Evolutionary conservation across 2,113 vertebrate genomes (phyloP).

Genomic region (Nibea albiflora): DNA sequence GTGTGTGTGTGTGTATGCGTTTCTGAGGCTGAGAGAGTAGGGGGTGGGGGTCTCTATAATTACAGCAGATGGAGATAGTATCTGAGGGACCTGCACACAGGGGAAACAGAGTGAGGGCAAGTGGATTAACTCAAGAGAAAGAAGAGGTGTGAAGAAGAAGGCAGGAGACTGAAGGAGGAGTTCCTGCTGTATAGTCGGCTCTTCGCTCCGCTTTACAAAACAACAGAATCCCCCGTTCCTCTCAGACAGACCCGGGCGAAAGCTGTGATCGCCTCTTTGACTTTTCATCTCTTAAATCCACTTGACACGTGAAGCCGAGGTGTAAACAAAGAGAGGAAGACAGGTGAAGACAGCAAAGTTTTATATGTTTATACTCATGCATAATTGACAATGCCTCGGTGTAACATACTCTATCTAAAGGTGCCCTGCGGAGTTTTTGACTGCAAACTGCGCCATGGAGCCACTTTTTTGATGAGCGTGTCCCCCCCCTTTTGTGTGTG

Average conservation of each 20-base stretch:
- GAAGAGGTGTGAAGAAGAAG: slow-evolving; percentile 65
- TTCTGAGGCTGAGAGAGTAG: slow-evolving; percentile 52
- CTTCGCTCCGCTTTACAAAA: slow-evolving; percentile 19
- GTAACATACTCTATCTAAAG: neutral
- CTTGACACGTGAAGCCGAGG: neutral
- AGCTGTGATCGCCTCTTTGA: neutral
- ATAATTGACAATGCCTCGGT: neutral
- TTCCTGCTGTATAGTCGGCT: slow-evolving; percentile 36
- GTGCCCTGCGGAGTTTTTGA: neutral
- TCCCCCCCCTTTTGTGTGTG: neutral
- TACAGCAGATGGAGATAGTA: slow-evolving; percentile 82
- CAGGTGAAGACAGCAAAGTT: neutral
- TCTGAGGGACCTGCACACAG: slow-evolving; percentile 67
- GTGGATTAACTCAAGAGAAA: slow-evolving; percentile 78
- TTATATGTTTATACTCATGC: no score
- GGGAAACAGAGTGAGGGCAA: slow-evolving; percentile 70
- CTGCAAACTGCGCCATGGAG: neutral
- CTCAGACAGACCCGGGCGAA: slow-evolving; percentile 10
- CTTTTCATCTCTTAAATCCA: slow-evolving; percentile 15
- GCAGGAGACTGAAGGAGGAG: slow-evolving; percentile 46
- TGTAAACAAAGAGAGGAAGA: neutral
- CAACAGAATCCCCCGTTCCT: slow-evolving; percentile 14
- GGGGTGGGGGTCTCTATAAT: slow-evolving; percentile 77
- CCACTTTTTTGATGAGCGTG: neutral
- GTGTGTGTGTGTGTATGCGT: slow-evolving; percentile 62